Conservation (phyloP, 2,113 vertebrate genomes). For the Pelecanus crispus region DNA sequence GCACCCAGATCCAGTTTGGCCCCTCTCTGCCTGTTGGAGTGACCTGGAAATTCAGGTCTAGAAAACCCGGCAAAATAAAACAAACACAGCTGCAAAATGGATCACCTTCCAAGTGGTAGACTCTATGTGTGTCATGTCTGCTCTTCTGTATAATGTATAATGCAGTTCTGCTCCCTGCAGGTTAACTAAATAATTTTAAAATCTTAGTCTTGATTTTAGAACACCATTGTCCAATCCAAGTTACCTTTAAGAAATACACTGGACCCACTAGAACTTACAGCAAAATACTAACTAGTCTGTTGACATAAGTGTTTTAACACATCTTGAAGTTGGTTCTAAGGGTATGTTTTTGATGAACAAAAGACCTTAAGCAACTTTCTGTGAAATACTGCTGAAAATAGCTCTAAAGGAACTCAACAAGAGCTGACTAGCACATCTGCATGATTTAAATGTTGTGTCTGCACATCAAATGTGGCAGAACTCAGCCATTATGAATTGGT, state of each 20-base stretch:
- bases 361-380: background rate
- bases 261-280: background rate
- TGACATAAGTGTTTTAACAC: background rate
- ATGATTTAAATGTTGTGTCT: background rate
- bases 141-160: background rate
- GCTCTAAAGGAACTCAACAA: background rate
- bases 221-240: background rate
- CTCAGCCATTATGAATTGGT: background rate
- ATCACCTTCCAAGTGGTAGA: background rate
- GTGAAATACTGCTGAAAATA: background rate
- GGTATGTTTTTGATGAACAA: background rate
- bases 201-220: background rate
- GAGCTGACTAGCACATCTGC: background rate
- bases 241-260: background rate
- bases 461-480: background rate
- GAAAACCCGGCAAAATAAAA: background rate
- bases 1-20: background rate
- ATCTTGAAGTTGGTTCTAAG: background rate
- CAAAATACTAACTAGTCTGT: background rate
- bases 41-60: background rate
- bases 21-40: background rate
- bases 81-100: background rate
- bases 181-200: background rate
- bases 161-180: background rate
- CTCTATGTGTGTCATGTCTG: fast-evolving